Percentiles rank a stretch among this genome's conserved stretches.
phyloP scores from a whole-genome alignment of 2,888 invertebrate genomes.

The Digitonthophagus gazella region DNA sequence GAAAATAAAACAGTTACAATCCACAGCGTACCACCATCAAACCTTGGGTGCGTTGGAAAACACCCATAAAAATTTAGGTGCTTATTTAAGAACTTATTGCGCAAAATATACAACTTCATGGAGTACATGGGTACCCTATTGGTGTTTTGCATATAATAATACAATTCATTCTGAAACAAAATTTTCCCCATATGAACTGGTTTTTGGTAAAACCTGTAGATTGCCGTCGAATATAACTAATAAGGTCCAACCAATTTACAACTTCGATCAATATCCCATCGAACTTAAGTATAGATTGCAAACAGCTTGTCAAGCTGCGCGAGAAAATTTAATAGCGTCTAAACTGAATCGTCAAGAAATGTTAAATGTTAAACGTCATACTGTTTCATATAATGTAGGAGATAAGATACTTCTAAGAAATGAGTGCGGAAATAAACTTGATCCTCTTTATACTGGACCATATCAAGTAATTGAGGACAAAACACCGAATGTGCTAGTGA shows the following conservation, averaged over 20 bases:
- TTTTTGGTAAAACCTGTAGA: conserved; percentile 16
- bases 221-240: conserved; percentile 13
- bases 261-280: conserved; percentile 18
- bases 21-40: conserved; percentile 28
- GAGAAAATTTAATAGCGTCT: conserved; percentile 14
- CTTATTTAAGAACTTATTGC: conserved; percentile 22
- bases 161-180: conserved; percentile 21
- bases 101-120: conserved; percentile 18
- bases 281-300: conserved; percentile 22
- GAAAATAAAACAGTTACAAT: conserved; percentile 24
- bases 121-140: conserved; percentile 23
- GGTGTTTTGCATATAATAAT: conserved; percentile 23
- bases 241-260: conserved; percentile 17
- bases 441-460: conserved; percentile 4
- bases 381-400: background rate
- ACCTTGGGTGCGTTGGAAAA: conserved; percentile 26
- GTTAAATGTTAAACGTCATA: background rate
- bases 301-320: conserved; percentile 18
- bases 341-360: conserved; percentile 3
- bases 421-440: conserved; percentile 8
- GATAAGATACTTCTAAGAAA: conserved; percentile 4
- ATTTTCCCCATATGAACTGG: conserved; percentile 20
- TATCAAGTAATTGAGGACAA: background rate
- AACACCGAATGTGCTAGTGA: conserved; percentile 4
- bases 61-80: conserved; percentile 25